Percentiles rank a stretch among this genome's conserved stretches.
Conservation (phyloP, 2,113 vertebrate genomes). For the Atlantisia rogersi region DNA sequence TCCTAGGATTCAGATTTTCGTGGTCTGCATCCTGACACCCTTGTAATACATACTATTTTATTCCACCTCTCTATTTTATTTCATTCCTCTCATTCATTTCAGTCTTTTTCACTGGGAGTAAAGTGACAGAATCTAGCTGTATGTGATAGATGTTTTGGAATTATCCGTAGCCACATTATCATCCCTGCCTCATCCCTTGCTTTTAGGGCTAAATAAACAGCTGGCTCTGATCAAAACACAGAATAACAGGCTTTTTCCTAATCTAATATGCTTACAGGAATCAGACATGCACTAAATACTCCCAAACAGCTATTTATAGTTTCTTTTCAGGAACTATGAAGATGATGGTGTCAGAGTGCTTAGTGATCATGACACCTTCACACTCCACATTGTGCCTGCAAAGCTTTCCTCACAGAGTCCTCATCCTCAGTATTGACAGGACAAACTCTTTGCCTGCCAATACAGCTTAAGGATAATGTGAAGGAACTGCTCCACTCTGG, state of each 20-base stretch:
- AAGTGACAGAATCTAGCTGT: background rate
- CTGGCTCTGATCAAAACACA: background rate
- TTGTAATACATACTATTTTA: background rate
- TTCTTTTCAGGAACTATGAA: background rate
- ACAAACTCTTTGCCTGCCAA: background rate
- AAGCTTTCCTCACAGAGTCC: background rate
- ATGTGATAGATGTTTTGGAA: background rate
- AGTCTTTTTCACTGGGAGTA: background rate
- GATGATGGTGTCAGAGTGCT: background rate
- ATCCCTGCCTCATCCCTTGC: background rate
- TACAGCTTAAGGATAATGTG: background rate
- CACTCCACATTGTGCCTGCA: background rate
- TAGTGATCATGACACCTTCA: background rate
- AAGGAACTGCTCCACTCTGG: background rate
- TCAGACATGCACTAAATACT: background rate
- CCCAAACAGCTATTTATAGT: background rate
- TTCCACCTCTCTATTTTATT: background rate
- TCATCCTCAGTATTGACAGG: background rate
- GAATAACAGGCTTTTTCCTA: background rate
- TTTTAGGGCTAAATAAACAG: background rate
- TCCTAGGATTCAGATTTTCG: background rate
- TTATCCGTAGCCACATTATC: background rate
- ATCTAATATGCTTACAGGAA: background rate
- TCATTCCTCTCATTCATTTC: background rate
- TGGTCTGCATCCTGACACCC: background rate